Percentiles rank a stretch among this genome's conserved stretches.
These are phyloP conservation scores for Syndactyla subalaris DNA, from an alignment of 2,797 vertebrate species.

Conservation along the genomic window DNA sequence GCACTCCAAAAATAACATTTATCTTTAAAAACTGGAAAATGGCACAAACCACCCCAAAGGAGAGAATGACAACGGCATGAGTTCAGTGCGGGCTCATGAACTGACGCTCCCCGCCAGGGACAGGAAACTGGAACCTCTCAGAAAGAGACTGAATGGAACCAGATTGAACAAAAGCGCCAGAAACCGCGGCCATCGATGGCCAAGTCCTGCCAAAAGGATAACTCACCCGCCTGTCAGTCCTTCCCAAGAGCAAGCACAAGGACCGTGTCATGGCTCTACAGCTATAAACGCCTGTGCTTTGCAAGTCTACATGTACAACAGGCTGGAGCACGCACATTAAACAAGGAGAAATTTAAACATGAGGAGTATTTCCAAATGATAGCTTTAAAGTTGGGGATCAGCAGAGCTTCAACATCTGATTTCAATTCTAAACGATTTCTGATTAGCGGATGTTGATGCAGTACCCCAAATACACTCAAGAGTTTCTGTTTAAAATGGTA, in stretches of 20 bases:
- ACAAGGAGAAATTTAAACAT: neutral
- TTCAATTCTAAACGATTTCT: neutral
- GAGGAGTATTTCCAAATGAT: neutral
- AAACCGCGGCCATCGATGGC: neutral
- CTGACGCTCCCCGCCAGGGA: constrained; percentile 31
- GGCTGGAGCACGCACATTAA: rapidly evolving
- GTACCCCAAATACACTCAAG: neutral
- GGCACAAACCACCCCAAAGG: constrained; percentile 50
- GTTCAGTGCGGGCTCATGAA: neutral
- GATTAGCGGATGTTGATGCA: neutral
- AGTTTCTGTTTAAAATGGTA: neutral
- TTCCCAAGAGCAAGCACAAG: rapidly evolving
- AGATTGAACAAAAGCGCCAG: neutral
- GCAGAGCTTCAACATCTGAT: neutral
- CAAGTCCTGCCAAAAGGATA: neutral
- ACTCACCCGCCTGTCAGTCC: neutral
- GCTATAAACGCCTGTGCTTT: neutral
- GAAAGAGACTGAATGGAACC: constrained; percentile 43
- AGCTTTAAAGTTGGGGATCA: neutral
- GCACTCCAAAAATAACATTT: constrained; percentile 57
- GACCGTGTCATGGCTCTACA: neutral
- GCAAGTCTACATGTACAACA: neutral
- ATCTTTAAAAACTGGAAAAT: constrained; percentile 59
- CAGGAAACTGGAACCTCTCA: constrained; percentile 25
- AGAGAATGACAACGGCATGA: constrained; percentile 50